Evolutionary conservation across 2,797 vertebrate species (phyloP).

Genomic region (Notamacropus eugenii): DNA sequence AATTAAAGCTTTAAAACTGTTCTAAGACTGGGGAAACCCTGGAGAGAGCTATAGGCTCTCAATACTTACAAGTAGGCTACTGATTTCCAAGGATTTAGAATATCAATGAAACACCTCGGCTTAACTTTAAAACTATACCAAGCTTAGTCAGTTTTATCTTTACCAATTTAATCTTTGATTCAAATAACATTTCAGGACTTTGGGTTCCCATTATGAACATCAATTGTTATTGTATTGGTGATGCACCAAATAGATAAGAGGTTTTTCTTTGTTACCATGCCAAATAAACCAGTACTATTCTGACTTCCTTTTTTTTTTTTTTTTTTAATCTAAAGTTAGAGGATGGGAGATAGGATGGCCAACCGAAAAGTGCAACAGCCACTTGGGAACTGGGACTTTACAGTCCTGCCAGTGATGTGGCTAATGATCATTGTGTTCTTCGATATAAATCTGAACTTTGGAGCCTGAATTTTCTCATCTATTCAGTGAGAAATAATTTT

Average conservation of each 20-base stretch:
- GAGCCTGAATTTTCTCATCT: not conserved
- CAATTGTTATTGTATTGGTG: constrained; percentile 8
- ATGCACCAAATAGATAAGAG: not conserved
- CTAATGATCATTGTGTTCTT: not conserved
- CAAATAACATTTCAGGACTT: not conserved
- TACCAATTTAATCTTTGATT: constrained; percentile 12
- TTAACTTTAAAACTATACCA: not conserved
- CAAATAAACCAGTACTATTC: not conserved
- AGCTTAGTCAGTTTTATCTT: constrained; percentile 4
- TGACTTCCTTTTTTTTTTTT: not conserved
- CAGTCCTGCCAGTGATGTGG: not conserved
- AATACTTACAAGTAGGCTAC: not conserved
- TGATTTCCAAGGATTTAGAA: constrained; percentile 12
- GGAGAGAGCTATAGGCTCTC: not conserved
- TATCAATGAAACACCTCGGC: not conserved
- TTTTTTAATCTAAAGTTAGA: not conserved
- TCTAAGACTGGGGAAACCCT: not conserved
- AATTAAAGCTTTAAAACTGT: not conserved
- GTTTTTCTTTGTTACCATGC: not conserved
- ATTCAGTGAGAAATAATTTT: not conserved
- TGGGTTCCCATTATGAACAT: constrained; percentile 20
- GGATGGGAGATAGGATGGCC: not conserved
- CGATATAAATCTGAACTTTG: constrained; percentile 26
- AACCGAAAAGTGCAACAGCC: not conserved
- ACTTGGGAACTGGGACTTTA: not conserved